Conservation (phyloP, 2,797 vertebrate genomes). For the Anolis apletophallus region DNA sequence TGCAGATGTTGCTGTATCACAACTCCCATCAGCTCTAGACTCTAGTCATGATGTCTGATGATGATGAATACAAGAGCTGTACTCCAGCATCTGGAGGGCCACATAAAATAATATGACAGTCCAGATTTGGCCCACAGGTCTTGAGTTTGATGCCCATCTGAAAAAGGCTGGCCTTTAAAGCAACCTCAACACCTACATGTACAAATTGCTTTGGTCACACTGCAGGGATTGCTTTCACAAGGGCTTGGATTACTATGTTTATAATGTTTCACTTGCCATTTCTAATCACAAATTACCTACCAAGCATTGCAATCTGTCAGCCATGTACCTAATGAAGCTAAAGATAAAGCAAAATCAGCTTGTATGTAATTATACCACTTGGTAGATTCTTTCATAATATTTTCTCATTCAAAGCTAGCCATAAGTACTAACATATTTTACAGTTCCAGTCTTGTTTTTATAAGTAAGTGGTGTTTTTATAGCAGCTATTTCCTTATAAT, state of each 20-base stretch:
- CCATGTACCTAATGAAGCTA: not conserved
- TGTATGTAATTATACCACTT: not conserved
- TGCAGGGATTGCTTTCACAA: not conserved
- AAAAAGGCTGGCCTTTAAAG: no score
- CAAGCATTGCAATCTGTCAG: not conserved
- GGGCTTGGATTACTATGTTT: not conserved
- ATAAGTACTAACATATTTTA: not conserved
- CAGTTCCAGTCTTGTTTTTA: not conserved
- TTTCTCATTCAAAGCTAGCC: not conserved
- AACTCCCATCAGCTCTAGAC: no score
- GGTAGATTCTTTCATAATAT: not conserved
- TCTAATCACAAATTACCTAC: constrained; percentile 1
- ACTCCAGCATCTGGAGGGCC: no score
- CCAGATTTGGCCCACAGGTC: no score
- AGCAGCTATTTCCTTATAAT: not conserved
- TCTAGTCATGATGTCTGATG: no score
- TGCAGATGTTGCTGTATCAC: no score
- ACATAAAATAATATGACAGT: no score
- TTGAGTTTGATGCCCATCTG: no score
- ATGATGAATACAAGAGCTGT: no score
- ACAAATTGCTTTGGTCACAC: not conserved
- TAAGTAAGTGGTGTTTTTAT: not conserved
- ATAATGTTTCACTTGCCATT: not conserved
- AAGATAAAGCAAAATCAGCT: not conserved
- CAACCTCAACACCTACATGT: no score